These are phyloP conservation scores for Anguilla japonica DNA, from an alignment of 2,113 vertebrate genomes.

Conservation along the genomic window DNA sequence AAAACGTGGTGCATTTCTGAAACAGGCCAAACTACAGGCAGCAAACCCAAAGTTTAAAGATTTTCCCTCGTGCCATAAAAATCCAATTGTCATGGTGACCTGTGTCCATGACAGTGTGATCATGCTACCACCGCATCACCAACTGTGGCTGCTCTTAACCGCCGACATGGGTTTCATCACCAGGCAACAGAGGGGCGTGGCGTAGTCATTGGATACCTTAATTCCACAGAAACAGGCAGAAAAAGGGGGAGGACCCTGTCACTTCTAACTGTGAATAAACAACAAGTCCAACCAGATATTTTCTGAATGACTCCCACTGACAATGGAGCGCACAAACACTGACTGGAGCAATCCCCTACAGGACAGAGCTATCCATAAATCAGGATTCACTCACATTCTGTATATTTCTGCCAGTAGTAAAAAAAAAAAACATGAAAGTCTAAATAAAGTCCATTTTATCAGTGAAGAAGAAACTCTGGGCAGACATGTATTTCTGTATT, in stretches of 20 bases:
- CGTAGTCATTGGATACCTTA: neutral
- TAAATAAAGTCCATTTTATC: neutral
- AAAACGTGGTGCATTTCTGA: neutral
- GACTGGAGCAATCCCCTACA: neutral
- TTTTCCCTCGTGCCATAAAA: neutral
- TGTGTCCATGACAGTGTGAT: neutral
- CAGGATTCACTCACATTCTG: neutral
- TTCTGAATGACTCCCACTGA: neutral
- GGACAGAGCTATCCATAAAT: neutral
- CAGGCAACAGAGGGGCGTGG: neutral
- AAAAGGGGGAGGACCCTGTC: slow-evolving; percentile 1
- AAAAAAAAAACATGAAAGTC: neutral
- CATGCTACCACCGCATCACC: slow-evolving; percentile 5
- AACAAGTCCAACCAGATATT: slow-evolving; percentile 2
- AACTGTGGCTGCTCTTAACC: neutral
- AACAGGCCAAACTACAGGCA: neutral
- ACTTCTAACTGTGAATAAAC: neutral
- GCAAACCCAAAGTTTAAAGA: neutral
- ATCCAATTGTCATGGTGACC: neutral
- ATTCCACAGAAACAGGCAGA: neutral
- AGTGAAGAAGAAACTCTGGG: neutral
- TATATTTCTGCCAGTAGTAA: slow-evolving; percentile 2
- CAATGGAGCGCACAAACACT: neutral
- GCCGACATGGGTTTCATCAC: neutral
- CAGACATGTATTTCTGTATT: neutral